These are phyloP conservation scores for Alethe castanea DNA, from an alignment of 2,113 vertebrate species.

Conservation along the genomic window DNA sequence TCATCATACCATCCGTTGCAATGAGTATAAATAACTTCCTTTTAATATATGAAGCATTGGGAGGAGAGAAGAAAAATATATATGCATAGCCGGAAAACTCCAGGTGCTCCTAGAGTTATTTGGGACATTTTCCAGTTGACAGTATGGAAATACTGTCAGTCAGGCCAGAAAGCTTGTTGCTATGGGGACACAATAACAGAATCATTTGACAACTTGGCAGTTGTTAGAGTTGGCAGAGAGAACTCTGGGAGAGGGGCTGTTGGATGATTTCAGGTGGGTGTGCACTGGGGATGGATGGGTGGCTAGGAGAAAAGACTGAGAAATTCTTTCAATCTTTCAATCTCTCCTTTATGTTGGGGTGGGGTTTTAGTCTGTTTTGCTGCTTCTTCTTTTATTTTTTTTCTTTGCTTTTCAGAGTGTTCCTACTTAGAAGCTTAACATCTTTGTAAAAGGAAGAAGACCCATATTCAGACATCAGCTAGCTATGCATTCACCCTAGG, in stretches of 20 bases:
- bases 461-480: neutral
- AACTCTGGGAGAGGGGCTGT: constrained; percentile 16
- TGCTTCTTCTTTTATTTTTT: too few species aligned
- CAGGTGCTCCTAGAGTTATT: constrained; percentile 71
- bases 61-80: constrained; percentile 43
- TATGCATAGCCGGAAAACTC: constrained; percentile 66
- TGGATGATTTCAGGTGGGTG: constrained; percentile 25
- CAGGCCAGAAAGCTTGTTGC: constrained; percentile 67
- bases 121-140: constrained; percentile 73
- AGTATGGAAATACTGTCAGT: constrained; percentile 69
- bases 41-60: constrained; percentile 63
- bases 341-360: neutral
- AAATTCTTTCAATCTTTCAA: neutral
- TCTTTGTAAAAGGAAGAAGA: neutral
- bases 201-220: constrained; percentile 63
- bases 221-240: constrained; percentile 45
- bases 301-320: neutral
- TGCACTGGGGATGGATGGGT: neutral
- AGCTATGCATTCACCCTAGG: neutral
- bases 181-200: constrained; percentile 60
- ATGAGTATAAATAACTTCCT: constrained; percentile 69
- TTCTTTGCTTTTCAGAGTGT: neutral
- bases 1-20: constrained; percentile 62
- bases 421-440: neutral
- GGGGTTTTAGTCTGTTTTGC: accelerated